Percentiles rank a stretch among this genome's conserved stretches.
phyloP scores from a whole-genome alignment of 1,140 invertebrate species.

The Bombyx mori region ASM3026992v2 NC_085117.1:2595001-2595500 shows the following conservation, averaged over 20 bases:
- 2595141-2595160: conserved; percentile 24
- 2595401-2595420: conserved; percentile 14
- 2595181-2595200: conserved; percentile 10
- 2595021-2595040: conserved; percentile 27
- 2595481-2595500: conserved; percentile 50
- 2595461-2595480: conserved; percentile 48
- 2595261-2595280: conserved; percentile 44
- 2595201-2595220: conserved; percentile 2
- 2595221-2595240: not conserved
- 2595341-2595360: conserved; percentile 34
- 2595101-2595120: not conserved
- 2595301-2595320: conserved; percentile 22
- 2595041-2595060: conserved; percentile 4
- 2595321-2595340: conserved; percentile 26
- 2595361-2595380: conserved; percentile 39
- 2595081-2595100: not conserved
- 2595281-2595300: conserved; percentile 37
- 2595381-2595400: conserved; percentile 33
- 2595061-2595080: conserved; percentile 7
- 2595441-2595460: conserved; percentile 17
- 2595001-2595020: conserved; percentile 24
- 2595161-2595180: conserved; percentile 11
- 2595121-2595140: conserved; percentile 11
- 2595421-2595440: conserved; percentile 14
- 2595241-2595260: conserved; percentile 20